Percentiles rank a stretch among this genome's conserved stretches.
phyloP scores from a whole-genome alignment of 2,113 vertebrate species.

The Hucho hucho region DNA sequence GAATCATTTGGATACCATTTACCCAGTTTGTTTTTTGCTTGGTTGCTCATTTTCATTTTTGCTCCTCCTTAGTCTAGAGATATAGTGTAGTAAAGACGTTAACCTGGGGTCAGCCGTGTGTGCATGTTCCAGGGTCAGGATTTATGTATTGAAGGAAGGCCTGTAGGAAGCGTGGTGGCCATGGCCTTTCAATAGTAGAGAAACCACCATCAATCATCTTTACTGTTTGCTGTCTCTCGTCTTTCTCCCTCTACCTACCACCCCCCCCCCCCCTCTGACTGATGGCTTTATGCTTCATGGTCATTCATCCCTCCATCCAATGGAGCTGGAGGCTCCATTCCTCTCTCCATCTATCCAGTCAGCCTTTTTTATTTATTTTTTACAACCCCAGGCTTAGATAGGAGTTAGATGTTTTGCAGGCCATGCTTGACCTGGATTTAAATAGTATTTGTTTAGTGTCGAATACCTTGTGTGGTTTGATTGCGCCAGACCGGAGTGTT shows the following conservation, averaged over 20 bases:
- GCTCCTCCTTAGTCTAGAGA: background rate
- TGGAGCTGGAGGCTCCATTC: background rate
- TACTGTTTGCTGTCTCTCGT: slow-evolving; percentile 47
- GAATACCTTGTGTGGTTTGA: too few relatives aligned
- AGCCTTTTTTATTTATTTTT: too few relatives aligned
- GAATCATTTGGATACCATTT: background rate
- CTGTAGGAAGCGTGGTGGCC: slow-evolving; percentile 48
- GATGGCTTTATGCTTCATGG: slow-evolving; percentile 46
- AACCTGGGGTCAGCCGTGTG: background rate
- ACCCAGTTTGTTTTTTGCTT: background rate
- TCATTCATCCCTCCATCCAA: slow-evolving; percentile 10
- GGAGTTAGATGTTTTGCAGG: background rate
- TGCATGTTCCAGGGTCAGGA: slow-evolving; percentile 26
- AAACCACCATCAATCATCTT: slow-evolving; percentile 57
- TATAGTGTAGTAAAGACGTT: background rate
- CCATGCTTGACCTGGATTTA: background rate
- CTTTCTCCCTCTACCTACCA: background rate
- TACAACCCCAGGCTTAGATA: background rate
- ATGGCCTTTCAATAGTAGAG: slow-evolving; percentile 55
- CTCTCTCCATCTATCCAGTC: background rate
- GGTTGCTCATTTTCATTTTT: too few relatives aligned
- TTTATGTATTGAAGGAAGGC: slow-evolving; percentile 43
- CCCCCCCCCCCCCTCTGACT: slow-evolving; percentile 34
- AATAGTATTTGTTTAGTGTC: too few relatives aligned
- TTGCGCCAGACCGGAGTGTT: too few relatives aligned